Evolutionary conservation across 1,140 invertebrate genomes (phyloP).

Genomic region (Coenobita brevimanus): DNA sequence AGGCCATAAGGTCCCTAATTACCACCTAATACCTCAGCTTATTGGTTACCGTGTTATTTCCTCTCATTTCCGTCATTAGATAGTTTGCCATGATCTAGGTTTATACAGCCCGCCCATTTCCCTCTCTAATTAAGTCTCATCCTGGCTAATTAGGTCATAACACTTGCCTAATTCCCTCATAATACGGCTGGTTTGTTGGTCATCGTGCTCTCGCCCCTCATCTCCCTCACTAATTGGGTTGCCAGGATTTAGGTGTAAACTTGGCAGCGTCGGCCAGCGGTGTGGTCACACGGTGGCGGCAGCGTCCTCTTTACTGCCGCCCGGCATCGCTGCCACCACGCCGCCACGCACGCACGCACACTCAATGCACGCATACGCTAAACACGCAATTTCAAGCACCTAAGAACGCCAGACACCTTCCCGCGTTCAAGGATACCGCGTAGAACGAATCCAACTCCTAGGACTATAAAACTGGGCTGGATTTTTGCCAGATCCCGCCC

Average conservation of each 20-base stretch:
- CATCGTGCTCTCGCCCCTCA: constrained; percentile 45
- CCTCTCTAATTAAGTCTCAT: too few species aligned
- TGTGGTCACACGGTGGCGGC: constrained; percentile 54
- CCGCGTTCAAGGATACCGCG: not conserved
- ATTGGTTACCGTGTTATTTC: too few species aligned
- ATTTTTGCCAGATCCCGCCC: not conserved
- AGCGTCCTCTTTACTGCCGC: constrained; percentile 7
- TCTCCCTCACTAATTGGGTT: constrained; percentile 63
- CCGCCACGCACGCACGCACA: not conserved
- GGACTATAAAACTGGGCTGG: too few species aligned
- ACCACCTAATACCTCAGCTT: too few species aligned
- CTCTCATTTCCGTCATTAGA: too few species aligned
- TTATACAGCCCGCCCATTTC: too few species aligned
- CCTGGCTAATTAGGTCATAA: too few species aligned
- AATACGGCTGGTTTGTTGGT: not conserved
- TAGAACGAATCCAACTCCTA: not conserved
- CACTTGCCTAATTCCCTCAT: too few species aligned
- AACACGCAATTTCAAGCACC: not conserved
- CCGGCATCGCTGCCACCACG: not conserved
- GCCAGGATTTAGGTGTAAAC: constrained; percentile 64
- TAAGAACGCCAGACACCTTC: not conserved
- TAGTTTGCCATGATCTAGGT: too few species aligned
- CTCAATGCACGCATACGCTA: not conserved
- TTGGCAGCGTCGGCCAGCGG: constrained; percentile 37
- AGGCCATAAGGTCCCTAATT: too few species aligned